phyloP scores from a whole-genome alignment of 2,888 invertebrate genomes.

The Drosophila anomelani region DNA sequence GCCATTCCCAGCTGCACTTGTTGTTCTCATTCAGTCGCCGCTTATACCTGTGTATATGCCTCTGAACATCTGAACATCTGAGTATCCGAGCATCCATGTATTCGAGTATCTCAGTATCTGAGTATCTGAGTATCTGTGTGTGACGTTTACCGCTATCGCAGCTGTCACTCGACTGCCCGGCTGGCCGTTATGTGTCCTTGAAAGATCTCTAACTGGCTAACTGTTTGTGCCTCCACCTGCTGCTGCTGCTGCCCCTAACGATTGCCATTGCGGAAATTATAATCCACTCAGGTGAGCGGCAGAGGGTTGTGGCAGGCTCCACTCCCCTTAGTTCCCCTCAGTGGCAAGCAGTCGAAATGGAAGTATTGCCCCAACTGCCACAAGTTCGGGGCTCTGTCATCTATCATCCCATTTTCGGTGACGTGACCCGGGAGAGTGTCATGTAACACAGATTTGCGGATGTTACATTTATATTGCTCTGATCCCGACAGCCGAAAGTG shows the following conservation, averaged over 20 bases:
- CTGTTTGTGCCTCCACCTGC: constrained; percentile 55
- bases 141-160: constrained; percentile 61
- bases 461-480: constrained; percentile 52
- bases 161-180: constrained; percentile 57
- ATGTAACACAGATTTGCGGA: constrained; percentile 45
- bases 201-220: constrained; percentile 63
- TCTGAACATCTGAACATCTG: constrained; percentile 24
- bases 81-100: constrained; percentile 38
- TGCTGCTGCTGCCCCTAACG: constrained; percentile 8
- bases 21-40: constrained; percentile 36
- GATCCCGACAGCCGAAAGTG: constrained; percentile 44
- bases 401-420: constrained; percentile 31
- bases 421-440: constrained; percentile 33
- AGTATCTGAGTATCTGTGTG: constrained; percentile 32
- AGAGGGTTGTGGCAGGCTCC: neutral
- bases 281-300: constrained; percentile 26
- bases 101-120: constrained; percentile 10
- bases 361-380: constrained; percentile 26
- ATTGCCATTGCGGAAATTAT: constrained; percentile 37
- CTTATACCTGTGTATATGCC: constrained; percentile 31
- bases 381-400: constrained; percentile 18
- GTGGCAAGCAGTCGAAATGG: neutral
- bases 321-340: neutral
- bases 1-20: constrained; percentile 45
- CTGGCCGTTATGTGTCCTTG: constrained; percentile 72